A percentile compares a stretch with the other conserved stretches of the same genome.
These are phyloP conservation scores for Craniophora ligustri DNA, from an alignment of 2,888 invertebrate genomes.

Conservation along the genomic window DNA sequence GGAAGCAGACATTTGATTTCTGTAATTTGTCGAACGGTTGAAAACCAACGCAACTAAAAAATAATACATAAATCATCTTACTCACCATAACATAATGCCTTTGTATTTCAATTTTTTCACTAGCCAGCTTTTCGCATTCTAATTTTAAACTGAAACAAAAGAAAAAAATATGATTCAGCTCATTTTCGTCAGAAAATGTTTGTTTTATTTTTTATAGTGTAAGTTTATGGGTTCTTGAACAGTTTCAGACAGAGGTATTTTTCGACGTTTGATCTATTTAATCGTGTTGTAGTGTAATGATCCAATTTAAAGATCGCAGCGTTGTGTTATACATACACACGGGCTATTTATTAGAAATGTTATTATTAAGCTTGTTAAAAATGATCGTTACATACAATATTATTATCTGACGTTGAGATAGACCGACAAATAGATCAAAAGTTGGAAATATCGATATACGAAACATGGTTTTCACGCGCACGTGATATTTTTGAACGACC, in stretches of 20 bases:
- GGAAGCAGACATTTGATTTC: background rate
- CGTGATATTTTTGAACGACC: too few species aligned
- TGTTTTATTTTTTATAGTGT: slow-evolving; percentile 38
- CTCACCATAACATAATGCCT: slow-evolving; percentile 97
- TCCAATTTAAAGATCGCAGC: slow-evolving; percentile 11
- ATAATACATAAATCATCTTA: slow-evolving; percentile 38
- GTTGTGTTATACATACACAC: slow-evolving; percentile 4
- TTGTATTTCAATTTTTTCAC: slow-evolving; percentile 96
- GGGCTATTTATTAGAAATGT: slow-evolving; percentile 1
- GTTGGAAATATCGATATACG: too few species aligned
- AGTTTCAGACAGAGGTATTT: slow-evolving; percentile 23
- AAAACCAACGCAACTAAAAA: background rate
- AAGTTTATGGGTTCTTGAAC: slow-evolving; percentile 30
- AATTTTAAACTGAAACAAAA: slow-evolving; percentile 92
- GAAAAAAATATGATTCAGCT: slow-evolving; percentile 41
- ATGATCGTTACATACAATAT: background rate
- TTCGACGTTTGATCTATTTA: slow-evolving; percentile 40
- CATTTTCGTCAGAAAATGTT: slow-evolving; percentile 29
- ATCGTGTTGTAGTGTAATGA: slow-evolving; percentile 25
- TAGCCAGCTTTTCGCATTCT: slow-evolving; percentile 96
- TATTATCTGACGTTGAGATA: slow-evolving; percentile 18
- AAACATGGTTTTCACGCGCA: too few species aligned
- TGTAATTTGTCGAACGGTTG: background rate
- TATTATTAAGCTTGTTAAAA: background rate
- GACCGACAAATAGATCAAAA: slow-evolving; percentile 23